Evolutionary conservation across 2,888 invertebrate species (phyloP), one percentile per base, ranked within the genome.

Genomic region (Chrysomela aeneicollis): DNA sequence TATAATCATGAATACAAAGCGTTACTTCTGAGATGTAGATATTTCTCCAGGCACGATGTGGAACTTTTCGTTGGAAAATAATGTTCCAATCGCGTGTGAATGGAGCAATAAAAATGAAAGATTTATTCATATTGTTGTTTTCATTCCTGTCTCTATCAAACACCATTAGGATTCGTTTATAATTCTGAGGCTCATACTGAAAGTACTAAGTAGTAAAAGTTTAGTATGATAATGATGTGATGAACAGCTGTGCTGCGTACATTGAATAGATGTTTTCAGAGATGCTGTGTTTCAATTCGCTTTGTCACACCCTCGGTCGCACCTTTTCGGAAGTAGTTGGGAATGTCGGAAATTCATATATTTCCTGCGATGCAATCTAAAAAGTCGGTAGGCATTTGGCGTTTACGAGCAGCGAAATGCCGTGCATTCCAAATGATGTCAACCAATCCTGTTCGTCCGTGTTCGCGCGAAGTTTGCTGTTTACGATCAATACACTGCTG

Each of bases 401-500:
- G 15, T 42, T 42, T 15, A 42, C 15, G 15, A 42, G 42, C 42
- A 42, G 42, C 15, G 15, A 15, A 42, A 42, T 15, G 42, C 42
- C 35, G 42, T 42, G 3, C 42, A 15, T 35, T 42, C 42, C 15
- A 42, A 12, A 42, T 42, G 42, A 42, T 42, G 42, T 15, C 42
- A 42, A 42, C 42, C 42, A 42, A 42, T 42, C 42, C n/a, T 42
- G 42, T 15, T 15, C 4, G n/a, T 15, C 42, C 42, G 6, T 35
- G 8, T n/a, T 15, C 42, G 4, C 42, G 42, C 1, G 42, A 42
- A 42, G 15, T 15, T 42, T 12, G 35, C 35, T 9, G 35, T 15
- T 42, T 15, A 42, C 60, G 64, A 64, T 64, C 64, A 53, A 64
- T 64, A 64, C 55, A 37, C 52, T 19, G 32, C 55, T 52, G 60